A percentile compares a stretch with the other conserved stretches of the same genome.
Conservation (phyloP, 2,113 vertebrate genomes). For the Brienomyrus longianalis region DNA sequence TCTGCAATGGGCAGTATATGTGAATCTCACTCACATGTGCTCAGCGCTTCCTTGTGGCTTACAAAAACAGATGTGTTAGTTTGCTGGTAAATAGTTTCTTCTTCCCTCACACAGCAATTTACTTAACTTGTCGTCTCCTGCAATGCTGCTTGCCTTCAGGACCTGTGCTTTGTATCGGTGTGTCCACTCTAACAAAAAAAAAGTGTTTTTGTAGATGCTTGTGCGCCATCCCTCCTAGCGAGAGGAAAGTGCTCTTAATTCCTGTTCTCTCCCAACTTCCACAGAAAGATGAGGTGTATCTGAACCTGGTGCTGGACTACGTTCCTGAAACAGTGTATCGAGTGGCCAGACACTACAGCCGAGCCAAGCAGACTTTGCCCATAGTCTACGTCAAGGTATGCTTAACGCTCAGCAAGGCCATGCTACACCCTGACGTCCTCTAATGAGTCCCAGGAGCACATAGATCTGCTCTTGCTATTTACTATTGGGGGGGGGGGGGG, state of each 20-base stretch:
- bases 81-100: not conserved
- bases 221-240: not conserved
- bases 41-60: not conserved
- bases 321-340: slow-evolving; percentile 82
- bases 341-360: slow-evolving; percentile 82
- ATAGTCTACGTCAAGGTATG: slow-evolving; percentile 81
- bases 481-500: not conserved
- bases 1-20: not conserved
- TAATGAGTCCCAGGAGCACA: not conserved
- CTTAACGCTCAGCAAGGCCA: not conserved
- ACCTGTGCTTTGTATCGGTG: not conserved
- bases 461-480: not conserved
- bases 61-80: not conserved
- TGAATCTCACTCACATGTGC: not conserved
- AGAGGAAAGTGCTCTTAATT: not conserved
- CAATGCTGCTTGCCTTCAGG: not conserved
- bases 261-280: slow-evolving; percentile 15
- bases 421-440: not conserved
- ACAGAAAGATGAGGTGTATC: slow-evolving; percentile 79
- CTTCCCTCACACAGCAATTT: not conserved
- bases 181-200: not conserved
- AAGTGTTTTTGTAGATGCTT: not conserved
- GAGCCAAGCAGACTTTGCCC: slow-evolving; percentile 79
- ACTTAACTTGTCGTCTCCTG: not conserved
- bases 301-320: slow-evolving; percentile 81